These are phyloP conservation scores for Morone chrysops DNA, from an alignment of 2,113 vertebrate species.

Conservation along the genomic window DNA sequence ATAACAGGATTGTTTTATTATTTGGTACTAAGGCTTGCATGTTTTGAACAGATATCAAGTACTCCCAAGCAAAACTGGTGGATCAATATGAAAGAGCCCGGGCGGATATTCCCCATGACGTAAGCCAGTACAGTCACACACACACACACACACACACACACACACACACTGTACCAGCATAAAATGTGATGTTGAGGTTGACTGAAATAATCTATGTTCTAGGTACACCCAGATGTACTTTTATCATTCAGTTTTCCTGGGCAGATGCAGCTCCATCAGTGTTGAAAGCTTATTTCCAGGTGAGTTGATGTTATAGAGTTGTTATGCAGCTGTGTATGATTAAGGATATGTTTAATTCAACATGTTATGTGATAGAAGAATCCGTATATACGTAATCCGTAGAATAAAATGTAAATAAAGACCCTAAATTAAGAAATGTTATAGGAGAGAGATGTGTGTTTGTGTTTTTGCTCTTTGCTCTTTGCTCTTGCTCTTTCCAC, in stretches of 20 bases:
- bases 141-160: neutral
- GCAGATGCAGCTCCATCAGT: slow-evolving; percentile 74
- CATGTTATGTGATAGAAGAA: neutral
- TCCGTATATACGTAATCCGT: too few relatives aligned
- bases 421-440: too few relatives aligned
- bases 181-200: neutral
- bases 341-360: too few relatives aligned
- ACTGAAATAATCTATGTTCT: slow-evolving; percentile 20
- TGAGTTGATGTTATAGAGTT: slow-evolving; percentile 14
- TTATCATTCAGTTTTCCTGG: slow-evolving; percentile 58
- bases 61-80: slow-evolving; percentile 67
- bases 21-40: neutral
- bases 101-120: slow-evolving; percentile 61
- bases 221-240: slow-evolving; percentile 65
- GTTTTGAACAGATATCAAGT: slow-evolving; percentile 52
- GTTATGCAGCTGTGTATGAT: neutral
- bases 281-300: slow-evolving; percentile 43
- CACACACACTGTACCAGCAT: too few relatives aligned
- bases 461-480: neutral
- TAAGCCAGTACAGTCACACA: slow-evolving; percentile 51
- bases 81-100: slow-evolving; percentile 63
- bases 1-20: neutral
- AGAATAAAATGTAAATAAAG: too few relatives aligned
- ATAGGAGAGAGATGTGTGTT: neutral
- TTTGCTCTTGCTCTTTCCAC: neutral